phyloP scores from a whole-genome alignment of 2,113 vertebrate species.

The Oenanthe oenanthe region DNA sequence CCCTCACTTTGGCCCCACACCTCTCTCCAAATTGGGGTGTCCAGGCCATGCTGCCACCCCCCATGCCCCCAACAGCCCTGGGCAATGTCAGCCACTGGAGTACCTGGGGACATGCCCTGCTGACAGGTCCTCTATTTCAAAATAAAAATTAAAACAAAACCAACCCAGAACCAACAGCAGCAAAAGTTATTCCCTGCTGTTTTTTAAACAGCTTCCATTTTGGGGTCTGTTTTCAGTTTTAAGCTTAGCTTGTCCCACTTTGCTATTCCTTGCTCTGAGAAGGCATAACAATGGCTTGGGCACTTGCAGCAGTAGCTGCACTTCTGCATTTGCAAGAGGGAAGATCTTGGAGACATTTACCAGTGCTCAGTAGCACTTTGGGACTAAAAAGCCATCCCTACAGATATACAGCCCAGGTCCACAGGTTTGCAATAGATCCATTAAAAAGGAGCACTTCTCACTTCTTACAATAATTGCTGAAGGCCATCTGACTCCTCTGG shows the following conservation, averaged over 20 bases:
- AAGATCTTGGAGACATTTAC: not conserved
- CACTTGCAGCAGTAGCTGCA: not conserved
- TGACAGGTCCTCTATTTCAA: not conserved
- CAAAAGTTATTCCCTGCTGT: not conserved
- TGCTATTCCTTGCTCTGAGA: not conserved
- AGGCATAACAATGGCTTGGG: not conserved
- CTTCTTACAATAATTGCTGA: not conserved
- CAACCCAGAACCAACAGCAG: not conserved
- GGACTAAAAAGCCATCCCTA: not conserved
- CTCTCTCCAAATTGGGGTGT: not conserved
- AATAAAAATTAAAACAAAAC: not conserved
- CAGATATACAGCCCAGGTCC: not conserved
- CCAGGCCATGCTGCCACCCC: not conserved
- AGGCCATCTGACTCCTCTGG: not conserved
- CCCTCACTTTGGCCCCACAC: fast-evolving
- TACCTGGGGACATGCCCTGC: fast-evolving
- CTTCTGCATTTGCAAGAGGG: not conserved
- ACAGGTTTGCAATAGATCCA: not conserved
- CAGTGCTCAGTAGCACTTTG: not conserved
- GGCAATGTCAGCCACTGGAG: not conserved
- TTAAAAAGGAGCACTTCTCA: not conserved
- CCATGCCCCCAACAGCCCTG: fast-evolving
- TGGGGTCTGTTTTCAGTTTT: not conserved
- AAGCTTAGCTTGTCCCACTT: not conserved
- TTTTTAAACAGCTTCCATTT: not conserved